A percentile compares a stretch with the other conserved stretches of the same genome.
Conservation (phyloP, 1,140 invertebrate genomes). For the Meloidogyne hapla region DNA sequence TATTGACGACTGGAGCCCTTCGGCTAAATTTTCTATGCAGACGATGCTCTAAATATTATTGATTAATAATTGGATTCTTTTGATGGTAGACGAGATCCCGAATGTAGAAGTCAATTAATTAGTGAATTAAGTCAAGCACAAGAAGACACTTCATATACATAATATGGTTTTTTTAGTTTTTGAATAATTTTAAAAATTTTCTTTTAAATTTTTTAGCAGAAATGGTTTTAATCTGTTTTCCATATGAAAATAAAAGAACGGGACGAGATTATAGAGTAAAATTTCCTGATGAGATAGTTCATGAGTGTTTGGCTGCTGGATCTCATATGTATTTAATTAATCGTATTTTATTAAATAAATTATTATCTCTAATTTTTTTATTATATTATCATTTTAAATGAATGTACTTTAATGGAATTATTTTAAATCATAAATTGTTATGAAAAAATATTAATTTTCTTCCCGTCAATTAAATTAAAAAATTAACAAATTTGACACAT, state of each 20-base stretch:
- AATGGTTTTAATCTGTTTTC: slow-evolving; percentile 70
- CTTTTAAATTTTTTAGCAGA: slow-evolving; percentile 87
- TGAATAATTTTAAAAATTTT: too few relatives aligned
- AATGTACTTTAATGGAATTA: too few relatives aligned
- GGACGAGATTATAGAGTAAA: slow-evolving; percentile 93
- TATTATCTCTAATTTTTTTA: too few relatives aligned
- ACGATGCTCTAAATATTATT: slow-evolving; percentile 81
- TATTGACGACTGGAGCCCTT: slow-evolving; percentile 46
- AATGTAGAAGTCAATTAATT: slow-evolving; percentile 87
- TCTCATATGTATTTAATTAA: too few relatives aligned
- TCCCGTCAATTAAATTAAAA: too few relatives aligned
- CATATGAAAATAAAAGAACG: slow-evolving; percentile 76
- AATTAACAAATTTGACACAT: too few relatives aligned
- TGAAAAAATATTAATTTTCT: too few relatives aligned
- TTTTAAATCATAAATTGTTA: too few relatives aligned
- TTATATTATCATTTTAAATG: too few relatives aligned
- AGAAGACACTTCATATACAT: slow-evolving; percentile 65
- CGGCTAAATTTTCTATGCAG: slow-evolving; percentile 73
- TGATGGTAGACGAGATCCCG: slow-evolving; percentile 93
- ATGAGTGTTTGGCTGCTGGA: slow-evolving; percentile 93
- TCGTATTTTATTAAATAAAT: too few relatives aligned
- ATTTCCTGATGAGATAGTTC: slow-evolving; percentile 95
- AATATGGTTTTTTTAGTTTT: too few relatives aligned
- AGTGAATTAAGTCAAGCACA: slow-evolving; percentile 80
- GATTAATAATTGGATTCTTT: slow-evolving; percentile 86